A percentile compares a stretch with the other conserved stretches of the same genome.
Evolutionary conservation across 2,113 vertebrate species (phyloP).

Genomic region (Brachionichthys hirsutus): DNA sequence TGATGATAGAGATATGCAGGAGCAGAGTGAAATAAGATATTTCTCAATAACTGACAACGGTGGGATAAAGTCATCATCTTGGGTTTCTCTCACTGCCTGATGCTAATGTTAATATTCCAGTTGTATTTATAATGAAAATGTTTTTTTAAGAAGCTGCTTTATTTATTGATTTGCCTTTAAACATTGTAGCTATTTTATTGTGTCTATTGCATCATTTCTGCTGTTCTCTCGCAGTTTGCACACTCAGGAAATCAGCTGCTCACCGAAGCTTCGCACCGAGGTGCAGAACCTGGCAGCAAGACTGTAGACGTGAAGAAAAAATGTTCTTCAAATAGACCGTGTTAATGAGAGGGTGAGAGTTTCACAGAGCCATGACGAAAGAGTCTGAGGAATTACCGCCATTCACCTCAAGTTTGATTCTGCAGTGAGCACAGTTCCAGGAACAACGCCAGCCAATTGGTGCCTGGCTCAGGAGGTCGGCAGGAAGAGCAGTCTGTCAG

Average conservation of each 20-base stretch:
- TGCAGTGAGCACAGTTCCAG: constrained; percentile 53
- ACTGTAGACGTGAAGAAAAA: constrained; percentile 36
- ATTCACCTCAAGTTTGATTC: constrained; percentile 56
- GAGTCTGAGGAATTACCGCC: constrained; percentile 66
- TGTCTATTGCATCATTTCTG: too few relatives aligned
- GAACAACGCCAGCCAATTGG: constrained; percentile 52
- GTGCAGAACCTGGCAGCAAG: constrained; percentile 34
- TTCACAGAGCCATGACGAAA: constrained; percentile 61
- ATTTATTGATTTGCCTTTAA: too few relatives aligned
- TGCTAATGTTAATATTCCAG: too few relatives aligned
- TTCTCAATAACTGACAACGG: constrained; percentile 29
- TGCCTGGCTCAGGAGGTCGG: constrained; percentile 48
- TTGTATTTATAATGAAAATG: too few relatives aligned
- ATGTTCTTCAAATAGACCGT: constrained; percentile 51
- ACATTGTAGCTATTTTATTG: too few relatives aligned
- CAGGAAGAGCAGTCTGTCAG: constrained; percentile 10
- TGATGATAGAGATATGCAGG: constrained; percentile 56
- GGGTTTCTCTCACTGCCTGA: background rate
- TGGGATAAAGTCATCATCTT: background rate
- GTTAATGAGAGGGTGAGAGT: constrained; percentile 58
- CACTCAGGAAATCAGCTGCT: background rate
- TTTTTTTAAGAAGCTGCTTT: too few relatives aligned
- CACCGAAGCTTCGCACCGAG: constrained; percentile 24
- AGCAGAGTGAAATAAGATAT: constrained; percentile 56
- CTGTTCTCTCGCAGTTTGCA: too few relatives aligned